Percentiles rank a stretch among this genome's conserved stretches.
Evolutionary conservation across 2,113 vertebrate species (phyloP).

Genomic region (Pedetes capensis): DNA sequence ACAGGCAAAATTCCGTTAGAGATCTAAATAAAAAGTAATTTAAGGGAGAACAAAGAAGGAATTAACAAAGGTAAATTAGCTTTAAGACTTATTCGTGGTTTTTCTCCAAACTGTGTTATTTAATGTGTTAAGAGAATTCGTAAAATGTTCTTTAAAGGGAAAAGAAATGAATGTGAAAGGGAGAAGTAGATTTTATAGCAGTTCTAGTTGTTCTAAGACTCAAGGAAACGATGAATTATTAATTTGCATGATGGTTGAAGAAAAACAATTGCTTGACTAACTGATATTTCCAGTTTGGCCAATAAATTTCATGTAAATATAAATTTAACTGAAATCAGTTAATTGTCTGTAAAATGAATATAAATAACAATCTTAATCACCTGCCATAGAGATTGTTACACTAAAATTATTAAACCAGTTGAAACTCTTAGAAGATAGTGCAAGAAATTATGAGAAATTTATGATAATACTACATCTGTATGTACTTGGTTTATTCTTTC

Average conservation of each 20-base stretch:
- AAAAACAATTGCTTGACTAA: background rate
- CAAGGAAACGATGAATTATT: background rate
- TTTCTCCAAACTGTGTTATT: background rate
- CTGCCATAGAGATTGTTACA: background rate
- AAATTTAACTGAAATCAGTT: background rate
- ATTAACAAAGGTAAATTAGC: background rate
- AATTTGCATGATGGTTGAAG: background rate
- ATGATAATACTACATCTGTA: background rate
- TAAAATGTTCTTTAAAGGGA: background rate
- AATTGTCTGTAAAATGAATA: background rate
- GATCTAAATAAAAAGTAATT: background rate
- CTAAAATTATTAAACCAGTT: background rate
- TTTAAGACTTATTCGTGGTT: background rate
- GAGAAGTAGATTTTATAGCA: background rate
- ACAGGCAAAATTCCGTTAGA: background rate
- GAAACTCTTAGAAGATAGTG: background rate
- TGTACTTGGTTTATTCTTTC: background rate
- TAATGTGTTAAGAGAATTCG: background rate
- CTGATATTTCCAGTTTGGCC: background rate
- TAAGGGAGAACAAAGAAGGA: background rate
- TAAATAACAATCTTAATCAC: background rate
- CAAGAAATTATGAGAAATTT: background rate
- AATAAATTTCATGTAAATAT: background rate
- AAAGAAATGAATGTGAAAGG: background rate
- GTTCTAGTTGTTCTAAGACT: background rate